Conservation (phyloP, 2,113 vertebrate genomes). For the Oreochromis aureus region DNA sequence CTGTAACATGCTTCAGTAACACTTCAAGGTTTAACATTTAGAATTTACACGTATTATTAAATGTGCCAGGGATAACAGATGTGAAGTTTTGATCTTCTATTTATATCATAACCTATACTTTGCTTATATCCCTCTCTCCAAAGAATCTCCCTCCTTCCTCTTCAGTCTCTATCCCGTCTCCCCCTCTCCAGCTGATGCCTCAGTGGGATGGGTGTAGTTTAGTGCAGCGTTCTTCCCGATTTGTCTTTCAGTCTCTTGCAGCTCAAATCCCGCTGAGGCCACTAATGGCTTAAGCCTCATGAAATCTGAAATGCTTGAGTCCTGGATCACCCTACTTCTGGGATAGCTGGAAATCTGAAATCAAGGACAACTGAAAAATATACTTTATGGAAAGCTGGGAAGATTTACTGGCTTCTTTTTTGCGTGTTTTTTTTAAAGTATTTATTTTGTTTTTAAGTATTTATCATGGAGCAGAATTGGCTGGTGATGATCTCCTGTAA, state of each 20-base stretch:
- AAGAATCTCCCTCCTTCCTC: background rate
- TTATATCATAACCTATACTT: background rate
- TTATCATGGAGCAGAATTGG: background rate
- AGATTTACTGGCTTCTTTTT: background rate
- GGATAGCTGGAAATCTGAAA: background rate
- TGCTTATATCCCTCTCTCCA: background rate
- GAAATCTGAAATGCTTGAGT: background rate
- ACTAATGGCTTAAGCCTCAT: background rate
- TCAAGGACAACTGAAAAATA: background rate
- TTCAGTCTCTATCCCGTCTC: background rate
- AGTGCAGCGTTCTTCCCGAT: background rate
- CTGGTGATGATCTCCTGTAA: background rate
- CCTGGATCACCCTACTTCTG: background rate
- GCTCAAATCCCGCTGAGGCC: background rate
- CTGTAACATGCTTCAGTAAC: background rate
- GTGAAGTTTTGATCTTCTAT: background rate
- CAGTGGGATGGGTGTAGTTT: background rate
- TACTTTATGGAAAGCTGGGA: background rate
- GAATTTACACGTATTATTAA: background rate
- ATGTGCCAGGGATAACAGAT: background rate
- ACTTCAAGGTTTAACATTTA: background rate
- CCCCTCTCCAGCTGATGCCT: conserved; percentile 14
- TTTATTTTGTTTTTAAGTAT: background rate
- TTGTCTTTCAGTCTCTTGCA: background rate
- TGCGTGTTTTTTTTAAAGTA: no score